Conservation (phyloP, 2,888 invertebrate genomes). For the Meiosimyza platycephala region DNA sequence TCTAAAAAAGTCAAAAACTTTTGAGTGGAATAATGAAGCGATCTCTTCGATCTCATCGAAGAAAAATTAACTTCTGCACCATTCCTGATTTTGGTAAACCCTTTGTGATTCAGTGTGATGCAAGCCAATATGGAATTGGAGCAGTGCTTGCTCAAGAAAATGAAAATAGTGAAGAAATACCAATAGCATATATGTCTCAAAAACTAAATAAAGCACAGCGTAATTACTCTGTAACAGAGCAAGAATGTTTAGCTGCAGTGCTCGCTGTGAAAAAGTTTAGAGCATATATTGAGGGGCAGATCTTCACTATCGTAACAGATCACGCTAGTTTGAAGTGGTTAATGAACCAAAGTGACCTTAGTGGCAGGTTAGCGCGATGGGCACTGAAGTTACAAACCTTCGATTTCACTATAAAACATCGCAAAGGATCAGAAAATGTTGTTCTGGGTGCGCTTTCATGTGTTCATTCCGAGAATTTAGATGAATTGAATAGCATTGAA, state of each 20-base stretch:
- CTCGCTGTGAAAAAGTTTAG: slow-evolving; percentile 37
- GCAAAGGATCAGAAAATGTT: neutral
- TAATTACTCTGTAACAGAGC: slow-evolving; percentile 41
- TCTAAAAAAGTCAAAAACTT: slow-evolving; percentile 21
- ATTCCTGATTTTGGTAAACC: slow-evolving; percentile 39
- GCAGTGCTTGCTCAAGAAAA: slow-evolving; percentile 35
- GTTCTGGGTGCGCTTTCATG: neutral
- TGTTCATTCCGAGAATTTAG: neutral
- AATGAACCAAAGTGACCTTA: neutral
- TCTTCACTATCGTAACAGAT: slow-evolving; percentile 13
- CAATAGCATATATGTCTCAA: slow-evolving; percentile 38
- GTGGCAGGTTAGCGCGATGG: slow-evolving; percentile 2
- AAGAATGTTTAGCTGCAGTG: slow-evolving; percentile 41
- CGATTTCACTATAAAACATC: neutral
- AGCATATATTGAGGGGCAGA: slow-evolving; percentile 42
- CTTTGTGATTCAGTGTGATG: slow-evolving; percentile 43
- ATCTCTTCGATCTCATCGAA: too few relatives aligned
- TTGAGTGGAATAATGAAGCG: slow-evolving; percentile 19
- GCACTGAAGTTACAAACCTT: neutral
- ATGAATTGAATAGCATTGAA: neutral
- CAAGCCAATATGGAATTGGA: slow-evolving; percentile 37
- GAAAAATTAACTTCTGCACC: too few relatives aligned
- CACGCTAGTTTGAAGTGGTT: too few relatives aligned
- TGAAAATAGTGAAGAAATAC: slow-evolving; percentile 32
- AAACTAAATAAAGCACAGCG: slow-evolving; percentile 40